phyloP scores from a whole-genome alignment of 2,113 vertebrate genomes.

The Gorilla gorilla region DNA sequence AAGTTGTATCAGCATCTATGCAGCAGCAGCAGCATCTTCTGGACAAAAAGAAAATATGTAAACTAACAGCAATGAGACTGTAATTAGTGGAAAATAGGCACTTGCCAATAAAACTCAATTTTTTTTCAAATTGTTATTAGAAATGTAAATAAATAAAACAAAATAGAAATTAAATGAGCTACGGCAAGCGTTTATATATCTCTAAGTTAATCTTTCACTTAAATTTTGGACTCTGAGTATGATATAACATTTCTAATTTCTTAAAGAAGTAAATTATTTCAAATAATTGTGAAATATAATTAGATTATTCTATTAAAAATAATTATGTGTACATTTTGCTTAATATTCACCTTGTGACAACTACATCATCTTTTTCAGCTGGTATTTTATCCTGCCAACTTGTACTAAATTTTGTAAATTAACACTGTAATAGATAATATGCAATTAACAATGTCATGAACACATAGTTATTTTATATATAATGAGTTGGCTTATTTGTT shows the following conservation, averaged over 20 bases:
- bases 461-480: not conserved
- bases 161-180: not conserved
- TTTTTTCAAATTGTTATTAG: not conserved
- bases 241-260: not conserved
- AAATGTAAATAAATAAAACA: not conserved
- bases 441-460: not conserved
- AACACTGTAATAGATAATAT: not conserved
- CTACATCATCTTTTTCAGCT: not conserved
- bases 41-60: constrained; percentile 57
- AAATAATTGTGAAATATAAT: not conserved
- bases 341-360: not conserved
- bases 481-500: not conserved
- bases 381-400: not conserved
- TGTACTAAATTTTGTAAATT: not conserved
- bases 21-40: constrained; percentile 72
- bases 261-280: not conserved
- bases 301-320: not conserved
- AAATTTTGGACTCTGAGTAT: not conserved
- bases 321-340: not conserved
- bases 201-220: not conserved
- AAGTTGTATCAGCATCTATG: not conserved
- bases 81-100: not conserved
- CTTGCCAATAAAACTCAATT: not conserved
- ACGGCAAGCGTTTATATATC: not conserved
- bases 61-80: not conserved